A percentile compares a stretch with the other conserved stretches of the same genome.
Conservation (phyloP, 2,888 invertebrate genomes). For the Aproaerema taeniolella region DNA sequence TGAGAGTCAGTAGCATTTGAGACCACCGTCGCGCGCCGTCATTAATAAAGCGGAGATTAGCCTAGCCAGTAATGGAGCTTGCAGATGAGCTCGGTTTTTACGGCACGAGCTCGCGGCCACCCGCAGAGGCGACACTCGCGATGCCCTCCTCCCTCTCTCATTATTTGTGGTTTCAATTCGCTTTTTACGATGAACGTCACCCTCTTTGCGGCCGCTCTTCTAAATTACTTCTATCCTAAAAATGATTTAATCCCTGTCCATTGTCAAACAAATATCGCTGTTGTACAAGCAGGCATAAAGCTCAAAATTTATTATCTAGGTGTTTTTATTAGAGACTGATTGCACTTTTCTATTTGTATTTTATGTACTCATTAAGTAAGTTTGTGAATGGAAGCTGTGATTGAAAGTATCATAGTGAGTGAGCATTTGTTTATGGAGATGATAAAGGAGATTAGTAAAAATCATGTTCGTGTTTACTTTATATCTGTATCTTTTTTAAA, state of each 20-base stretch:
- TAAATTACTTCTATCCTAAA: conserved; percentile 43
- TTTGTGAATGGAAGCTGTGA: conserved; percentile 30
- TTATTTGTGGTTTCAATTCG: conserved; percentile 75
- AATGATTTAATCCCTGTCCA: conserved; percentile 41
- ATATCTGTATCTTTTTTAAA: no score
- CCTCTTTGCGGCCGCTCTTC: conserved; percentile 49
- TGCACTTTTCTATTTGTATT: no score
- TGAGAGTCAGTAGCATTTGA: conserved; percentile 25
- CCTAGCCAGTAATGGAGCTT: conserved; percentile 60
- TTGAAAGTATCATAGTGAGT: no score
- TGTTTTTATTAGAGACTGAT: no score
- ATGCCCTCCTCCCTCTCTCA: conserved; percentile 41
- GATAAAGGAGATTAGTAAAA: no score
- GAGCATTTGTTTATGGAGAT: no score
- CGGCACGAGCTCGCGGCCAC: conserved; percentile 71
- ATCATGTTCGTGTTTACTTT: no score
- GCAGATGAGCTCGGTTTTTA: conserved; percentile 72
- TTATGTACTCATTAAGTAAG: conserved; percentile 20
- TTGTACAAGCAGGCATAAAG: conserved; percentile 13
- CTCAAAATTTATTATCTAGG: no score
- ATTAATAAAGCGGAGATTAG: conserved; percentile 68
- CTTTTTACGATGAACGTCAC: conserved; percentile 65
- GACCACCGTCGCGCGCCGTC: conserved; percentile 50
- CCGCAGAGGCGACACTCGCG: conserved; percentile 59
- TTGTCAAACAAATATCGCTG: conserved; percentile 19